Evolutionary conservation across 2,888 invertebrate genomes (phyloP).

Genomic region (Brachyptera risi): DNA sequence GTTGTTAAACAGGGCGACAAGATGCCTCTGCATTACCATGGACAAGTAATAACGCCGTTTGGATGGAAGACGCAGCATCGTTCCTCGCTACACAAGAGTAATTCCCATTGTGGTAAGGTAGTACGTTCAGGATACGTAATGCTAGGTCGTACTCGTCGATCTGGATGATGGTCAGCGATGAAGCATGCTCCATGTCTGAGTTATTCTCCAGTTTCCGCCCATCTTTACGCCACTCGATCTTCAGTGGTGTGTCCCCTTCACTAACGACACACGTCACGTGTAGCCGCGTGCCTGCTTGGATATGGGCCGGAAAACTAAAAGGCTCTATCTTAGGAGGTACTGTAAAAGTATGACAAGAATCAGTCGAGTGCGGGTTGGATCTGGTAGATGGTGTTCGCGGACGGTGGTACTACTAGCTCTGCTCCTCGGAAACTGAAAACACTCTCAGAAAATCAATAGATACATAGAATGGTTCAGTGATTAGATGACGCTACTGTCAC

Average conservation of each 20-base stretch:
- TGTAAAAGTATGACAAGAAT: slow-evolving; percentile 41
- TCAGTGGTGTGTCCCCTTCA: slow-evolving; percentile 60
- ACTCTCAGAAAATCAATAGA: neutral
- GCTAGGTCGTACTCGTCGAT: slow-evolving; percentile 44
- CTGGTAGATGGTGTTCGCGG: slow-evolving; percentile 12
- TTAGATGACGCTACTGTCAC: too few species aligned
- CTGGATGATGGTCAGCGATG: slow-evolving; percentile 31
- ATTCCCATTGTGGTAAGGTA: slow-evolving; percentile 50
- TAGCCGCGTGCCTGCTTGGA: slow-evolving; percentile 57
- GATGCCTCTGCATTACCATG: slow-evolving; percentile 45
- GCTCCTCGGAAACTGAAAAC: neutral
- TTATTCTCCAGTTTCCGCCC: slow-evolving; percentile 21
- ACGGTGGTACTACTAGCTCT: neutral
- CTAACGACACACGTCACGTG: slow-evolving; percentile 57
- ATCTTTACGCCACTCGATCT: slow-evolving; percentile 61
- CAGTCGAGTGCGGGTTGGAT: neutral
- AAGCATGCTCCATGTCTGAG: slow-evolving; percentile 16
- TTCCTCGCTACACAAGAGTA: slow-evolving; percentile 57
- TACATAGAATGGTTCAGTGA: neutral
- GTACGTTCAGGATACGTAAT: slow-evolving; percentile 28
- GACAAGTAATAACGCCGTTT: slow-evolving; percentile 56
- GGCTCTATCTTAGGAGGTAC: slow-evolving; percentile 62
- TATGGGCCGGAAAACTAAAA: slow-evolving; percentile 59
- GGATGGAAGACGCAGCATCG: slow-evolving; percentile 54
- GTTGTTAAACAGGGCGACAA: neutral